Conservation (phyloP, 2,888 invertebrate species). For the Agriopis marginaria region DNA sequence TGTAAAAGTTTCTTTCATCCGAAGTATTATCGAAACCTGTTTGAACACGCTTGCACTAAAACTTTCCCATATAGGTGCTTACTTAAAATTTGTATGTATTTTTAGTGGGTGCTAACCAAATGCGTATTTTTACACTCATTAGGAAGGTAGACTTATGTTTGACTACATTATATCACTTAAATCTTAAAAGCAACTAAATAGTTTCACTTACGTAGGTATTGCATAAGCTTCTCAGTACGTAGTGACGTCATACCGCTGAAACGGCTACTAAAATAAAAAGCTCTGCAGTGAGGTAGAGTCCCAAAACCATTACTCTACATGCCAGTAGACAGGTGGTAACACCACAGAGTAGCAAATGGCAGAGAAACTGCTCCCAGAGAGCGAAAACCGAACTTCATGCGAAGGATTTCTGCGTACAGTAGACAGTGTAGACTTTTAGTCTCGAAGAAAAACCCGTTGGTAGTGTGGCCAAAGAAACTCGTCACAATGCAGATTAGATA, state of each 20-base stretch:
- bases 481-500: too few species aligned
- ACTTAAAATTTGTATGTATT: too few species aligned
- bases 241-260: slow-evolving; percentile 20
- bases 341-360: background rate
- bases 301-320: slow-evolving; percentile 21
- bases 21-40: background rate
- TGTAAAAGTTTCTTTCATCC: too few species aligned
- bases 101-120: too few species aligned
- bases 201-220: slow-evolving; percentile 4
- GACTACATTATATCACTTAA: background rate
- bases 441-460: too few species aligned
- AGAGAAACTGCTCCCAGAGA: background rate
- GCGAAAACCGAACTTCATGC: too few species aligned
- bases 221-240: slow-evolving; percentile 14
- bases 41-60: too few species aligned
- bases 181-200: slow-evolving; percentile 8
- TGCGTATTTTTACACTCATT: too few species aligned
- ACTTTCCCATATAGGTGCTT: too few species aligned
- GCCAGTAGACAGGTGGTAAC: slow-evolving; percentile 16
- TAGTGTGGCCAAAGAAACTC: too few species aligned
- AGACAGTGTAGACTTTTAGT: too few species aligned
- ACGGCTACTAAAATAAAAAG: slow-evolving; percentile 10
- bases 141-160: too few species aligned
- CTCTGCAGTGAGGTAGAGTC: slow-evolving; percentile 18
- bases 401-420: background rate